These are phyloP conservation scores for Agelaius phoeniceus DNA, from an alignment of 2,113 vertebrate genomes.

Conservation along the genomic window DNA sequence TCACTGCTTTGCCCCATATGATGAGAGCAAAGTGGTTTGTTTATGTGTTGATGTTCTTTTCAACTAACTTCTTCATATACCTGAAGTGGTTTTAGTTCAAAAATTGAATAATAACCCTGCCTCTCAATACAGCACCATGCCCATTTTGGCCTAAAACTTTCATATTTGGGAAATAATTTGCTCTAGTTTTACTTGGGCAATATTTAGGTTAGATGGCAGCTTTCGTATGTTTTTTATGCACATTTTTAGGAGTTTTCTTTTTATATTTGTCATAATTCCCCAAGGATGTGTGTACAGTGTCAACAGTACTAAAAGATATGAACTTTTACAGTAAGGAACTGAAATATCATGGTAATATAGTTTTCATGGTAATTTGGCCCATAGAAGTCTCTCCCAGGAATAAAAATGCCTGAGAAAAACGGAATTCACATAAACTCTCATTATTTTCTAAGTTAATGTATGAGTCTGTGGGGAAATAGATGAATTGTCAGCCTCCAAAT, in stretches of 20 bases:
- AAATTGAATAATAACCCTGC: neutral
- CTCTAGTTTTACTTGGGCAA: neutral
- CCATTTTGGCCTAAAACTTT: neutral
- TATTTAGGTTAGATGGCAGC: neutral
- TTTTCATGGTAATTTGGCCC: conserved; percentile 51
- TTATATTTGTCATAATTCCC: conserved; percentile 35
- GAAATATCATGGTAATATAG: conserved; percentile 21
- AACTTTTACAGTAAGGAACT: conserved; percentile 18
- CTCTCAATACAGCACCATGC: neutral
- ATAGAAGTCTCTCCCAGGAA: conserved; percentile 37
- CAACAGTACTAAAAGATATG: conserved; percentile 31
- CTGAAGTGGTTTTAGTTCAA: neutral
- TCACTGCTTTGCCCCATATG: neutral
- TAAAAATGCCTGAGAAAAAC: conserved; percentile 62
- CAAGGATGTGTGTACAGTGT: conserved; percentile 7
- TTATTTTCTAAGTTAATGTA: conserved; percentile 20
- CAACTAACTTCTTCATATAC: neutral
- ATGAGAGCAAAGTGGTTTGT: neutral
- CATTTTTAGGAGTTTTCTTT: conserved; percentile 5
- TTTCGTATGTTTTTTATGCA: neutral
- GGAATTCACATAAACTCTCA: conserved; percentile 37
- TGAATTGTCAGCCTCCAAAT: conserved; percentile 14
- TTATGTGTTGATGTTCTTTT: neutral
- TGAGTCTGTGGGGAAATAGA: conserved; percentile 11
- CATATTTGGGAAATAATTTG: neutral